Evolutionary conservation across 2,888 invertebrate species (phyloP).

Genomic region (Dicranocentrus wangi): DNA sequence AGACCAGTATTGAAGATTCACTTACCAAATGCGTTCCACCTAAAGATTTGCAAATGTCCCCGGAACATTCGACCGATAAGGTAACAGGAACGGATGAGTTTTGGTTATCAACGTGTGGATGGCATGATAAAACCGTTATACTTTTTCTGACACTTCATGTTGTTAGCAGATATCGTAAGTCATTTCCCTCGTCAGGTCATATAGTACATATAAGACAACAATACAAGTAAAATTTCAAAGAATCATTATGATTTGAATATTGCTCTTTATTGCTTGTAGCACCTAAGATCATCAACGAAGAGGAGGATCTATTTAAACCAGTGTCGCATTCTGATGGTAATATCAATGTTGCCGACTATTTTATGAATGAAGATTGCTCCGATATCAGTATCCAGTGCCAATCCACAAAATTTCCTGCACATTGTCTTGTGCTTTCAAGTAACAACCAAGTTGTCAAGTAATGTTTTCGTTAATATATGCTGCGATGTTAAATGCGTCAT

Average conservation of each 20-base stretch:
- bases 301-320: conserved; percentile 39
- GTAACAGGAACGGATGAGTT: conserved; percentile 28
- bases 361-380: conserved; percentile 40
- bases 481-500: background rate
- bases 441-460: background rate
- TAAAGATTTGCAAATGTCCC: conserved; percentile 43
- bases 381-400: conserved; percentile 56
- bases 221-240: background rate
- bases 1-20: conserved; percentile 47
- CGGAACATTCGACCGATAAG: background rate
- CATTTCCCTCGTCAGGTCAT: too few relatives aligned
- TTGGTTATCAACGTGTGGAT: conserved; percentile 62
- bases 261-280: conserved; percentile 26
- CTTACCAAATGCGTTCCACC: conserved; percentile 41
- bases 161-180: conserved; percentile 49
- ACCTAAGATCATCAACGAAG: conserved; percentile 57
- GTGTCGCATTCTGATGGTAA: conserved; percentile 22
- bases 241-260: background rate
- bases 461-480: background rate
- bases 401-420: conserved; percentile 56
- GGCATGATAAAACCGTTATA: conserved; percentile 59
- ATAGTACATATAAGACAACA: background rate
- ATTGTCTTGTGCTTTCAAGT: conserved; percentile 58
- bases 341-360: conserved; percentile 36
- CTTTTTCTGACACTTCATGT: conserved; percentile 57